Conservation (phyloP, 2,888 invertebrate species). For the Pelosia muscerda region DNA sequence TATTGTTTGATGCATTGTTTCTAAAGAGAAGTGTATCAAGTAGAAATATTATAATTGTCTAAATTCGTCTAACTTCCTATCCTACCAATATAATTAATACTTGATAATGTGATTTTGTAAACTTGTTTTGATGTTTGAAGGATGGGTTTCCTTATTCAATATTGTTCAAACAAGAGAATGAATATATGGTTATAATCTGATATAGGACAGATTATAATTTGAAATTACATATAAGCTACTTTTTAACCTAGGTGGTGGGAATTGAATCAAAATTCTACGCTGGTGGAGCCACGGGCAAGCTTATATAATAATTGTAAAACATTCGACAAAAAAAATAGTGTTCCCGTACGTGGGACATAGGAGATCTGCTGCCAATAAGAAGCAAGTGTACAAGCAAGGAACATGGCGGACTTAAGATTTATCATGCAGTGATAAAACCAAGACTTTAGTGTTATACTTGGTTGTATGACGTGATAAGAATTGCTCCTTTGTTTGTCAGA, state of each 20-base stretch:
- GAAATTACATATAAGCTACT: neutral
- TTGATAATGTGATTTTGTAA: too few species aligned
- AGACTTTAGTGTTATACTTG: neutral
- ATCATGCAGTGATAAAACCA: neutral
- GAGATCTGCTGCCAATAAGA: neutral
- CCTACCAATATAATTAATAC: too few species aligned
- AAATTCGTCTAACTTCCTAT: too few species aligned
- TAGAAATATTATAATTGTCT: too few species aligned
- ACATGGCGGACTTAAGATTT: neutral
- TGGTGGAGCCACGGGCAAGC: neutral
- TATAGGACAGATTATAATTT: neutral
- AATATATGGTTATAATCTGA: too few species aligned
- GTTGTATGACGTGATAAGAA: too few species aligned
- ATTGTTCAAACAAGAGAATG: too few species aligned
- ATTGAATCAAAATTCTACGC: neutral
- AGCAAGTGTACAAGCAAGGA: neutral
- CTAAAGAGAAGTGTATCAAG: too few species aligned
- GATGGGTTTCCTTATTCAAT: too few species aligned
- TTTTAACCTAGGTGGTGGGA: neutral
- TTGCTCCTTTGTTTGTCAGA: neutral
- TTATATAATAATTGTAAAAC: too few species aligned
- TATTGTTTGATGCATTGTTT: too few species aligned
- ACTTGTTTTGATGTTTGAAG: too few species aligned
- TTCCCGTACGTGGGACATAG: neutral
- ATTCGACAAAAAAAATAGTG: neutral